These are phyloP conservation scores for Channallabes apus DNA, from an alignment of 2,797 vertebrate genomes.

Conservation along the genomic window DNA sequence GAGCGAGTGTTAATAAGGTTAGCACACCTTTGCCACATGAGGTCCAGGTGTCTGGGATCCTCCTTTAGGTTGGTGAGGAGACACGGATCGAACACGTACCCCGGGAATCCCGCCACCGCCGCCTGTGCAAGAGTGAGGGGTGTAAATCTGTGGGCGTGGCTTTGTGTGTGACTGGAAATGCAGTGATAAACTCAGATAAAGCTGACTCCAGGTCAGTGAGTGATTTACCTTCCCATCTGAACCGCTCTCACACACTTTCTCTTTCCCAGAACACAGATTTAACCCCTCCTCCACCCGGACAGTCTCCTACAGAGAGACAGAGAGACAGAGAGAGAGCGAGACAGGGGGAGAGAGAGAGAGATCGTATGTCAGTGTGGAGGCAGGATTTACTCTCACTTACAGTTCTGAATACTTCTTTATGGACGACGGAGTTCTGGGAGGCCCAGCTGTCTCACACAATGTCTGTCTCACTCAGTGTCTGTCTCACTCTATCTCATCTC, in stretches of 20 bases:
- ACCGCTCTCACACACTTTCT: slow-evolving; percentile 29
- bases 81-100: slow-evolving; percentile 44
- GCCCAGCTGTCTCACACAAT: slow-evolving; percentile 11
- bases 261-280: slow-evolving; percentile 45
- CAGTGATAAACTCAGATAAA: slow-evolving; percentile 16
- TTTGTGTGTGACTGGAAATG: slow-evolving; percentile 11
- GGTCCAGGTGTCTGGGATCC: slow-evolving; percentile 41
- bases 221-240: slow-evolving; percentile 35
- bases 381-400: slow-evolving; percentile 27
- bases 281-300: slow-evolving; percentile 26
- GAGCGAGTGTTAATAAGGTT: not conserved
- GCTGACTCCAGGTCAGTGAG: slow-evolving; percentile 6
- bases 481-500: not conserved
- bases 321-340: not conserved
- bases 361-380: slow-evolving; percentile 37
- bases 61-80: slow-evolving; percentile 51
- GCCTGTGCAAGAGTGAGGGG: slow-evolving; percentile 41
- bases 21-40: slow-evolving; percentile 54
- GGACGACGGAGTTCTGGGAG: slow-evolving; percentile 6
- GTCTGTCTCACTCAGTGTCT: too few relatives aligned
- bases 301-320: slow-evolving; percentile 17
- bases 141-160: slow-evolving; percentile 28
- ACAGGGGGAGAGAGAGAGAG: not conserved
- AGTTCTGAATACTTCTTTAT: slow-evolving; percentile 35
- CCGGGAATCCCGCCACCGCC: slow-evolving; percentile 32